Conservation (phyloP, 2,113 vertebrate genomes). For the Typhlomys cinereus region DNA sequence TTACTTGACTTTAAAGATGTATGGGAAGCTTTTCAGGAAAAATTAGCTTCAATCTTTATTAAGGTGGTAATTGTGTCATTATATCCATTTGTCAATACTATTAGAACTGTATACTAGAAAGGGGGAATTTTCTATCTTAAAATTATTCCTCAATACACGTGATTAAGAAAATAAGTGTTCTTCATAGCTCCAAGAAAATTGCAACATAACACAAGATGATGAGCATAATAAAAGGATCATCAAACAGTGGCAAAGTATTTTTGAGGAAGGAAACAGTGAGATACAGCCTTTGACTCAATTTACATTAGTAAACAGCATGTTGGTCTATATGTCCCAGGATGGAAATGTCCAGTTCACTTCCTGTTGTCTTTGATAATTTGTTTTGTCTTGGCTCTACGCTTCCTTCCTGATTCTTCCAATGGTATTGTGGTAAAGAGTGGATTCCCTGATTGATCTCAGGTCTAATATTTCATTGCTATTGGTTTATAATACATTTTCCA, state of each 20-base stretch:
- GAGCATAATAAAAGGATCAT: conserved; percentile 6
- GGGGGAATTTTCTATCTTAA: conserved; percentile 40
- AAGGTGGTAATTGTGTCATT: neutral
- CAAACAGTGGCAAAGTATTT: conserved; percentile 41
- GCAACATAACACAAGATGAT: conserved; percentile 8
- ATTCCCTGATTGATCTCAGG: neutral
- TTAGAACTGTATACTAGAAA: neutral
- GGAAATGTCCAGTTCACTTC: conserved; percentile 40
- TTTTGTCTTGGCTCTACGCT: neutral
- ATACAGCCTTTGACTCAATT: conserved; percentile 35
- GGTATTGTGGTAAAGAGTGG: neutral
- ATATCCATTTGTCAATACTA: conserved; percentile 15
- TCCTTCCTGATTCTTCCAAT: neutral
- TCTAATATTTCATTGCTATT: neutral
- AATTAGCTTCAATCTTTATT: neutral
- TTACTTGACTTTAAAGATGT: neutral
- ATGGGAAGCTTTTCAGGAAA: neutral
- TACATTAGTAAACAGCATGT: neutral
- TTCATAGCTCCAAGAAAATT: conserved; percentile 28
- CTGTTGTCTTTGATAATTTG: neutral
- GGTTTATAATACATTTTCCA: neutral
- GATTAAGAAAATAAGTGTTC: neutral
- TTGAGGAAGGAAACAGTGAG: conserved; percentile 13
- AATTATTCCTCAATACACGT: conserved; percentile 29
- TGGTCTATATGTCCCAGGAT: neutral